These are phyloP conservation scores for Eupithecia pulchellata DNA, from an alignment of 2,888 invertebrate genomes.

Conservation along the genomic window DNA sequence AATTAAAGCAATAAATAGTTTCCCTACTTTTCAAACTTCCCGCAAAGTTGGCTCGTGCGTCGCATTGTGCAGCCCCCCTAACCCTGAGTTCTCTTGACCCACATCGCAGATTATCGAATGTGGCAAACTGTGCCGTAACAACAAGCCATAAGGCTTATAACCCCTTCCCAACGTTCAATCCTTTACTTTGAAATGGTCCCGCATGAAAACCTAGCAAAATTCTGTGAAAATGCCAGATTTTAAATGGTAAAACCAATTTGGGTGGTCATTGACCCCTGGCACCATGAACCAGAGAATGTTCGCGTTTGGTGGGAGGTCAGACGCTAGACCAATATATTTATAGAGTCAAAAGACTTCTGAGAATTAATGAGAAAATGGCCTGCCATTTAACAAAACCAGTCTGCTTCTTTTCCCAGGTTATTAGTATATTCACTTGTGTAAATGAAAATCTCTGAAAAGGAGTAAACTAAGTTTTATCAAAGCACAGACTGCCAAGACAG, in stretches of 20 bases:
- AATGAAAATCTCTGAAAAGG: too few relatives aligned
- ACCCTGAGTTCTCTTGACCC: conserved; percentile 69
- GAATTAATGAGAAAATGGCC: too few relatives aligned
- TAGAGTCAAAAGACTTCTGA: too few relatives aligned
- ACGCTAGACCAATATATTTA: too few relatives aligned
- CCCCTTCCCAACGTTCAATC: conserved; percentile 7
- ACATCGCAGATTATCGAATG: conserved; percentile 76
- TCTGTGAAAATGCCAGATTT: not conserved
- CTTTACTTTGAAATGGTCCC: conserved; percentile 3
- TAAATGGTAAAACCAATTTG: not conserved
- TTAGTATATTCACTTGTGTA: too few relatives aligned
- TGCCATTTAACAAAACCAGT: too few relatives aligned
- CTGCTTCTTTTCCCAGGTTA: too few relatives aligned
- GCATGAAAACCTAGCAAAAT: not conserved
- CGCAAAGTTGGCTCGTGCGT: not conserved
- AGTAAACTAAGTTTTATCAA: not conserved
- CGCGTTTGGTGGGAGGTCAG: not conserved
- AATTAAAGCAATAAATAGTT: not conserved
- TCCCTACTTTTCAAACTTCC: not conserved
- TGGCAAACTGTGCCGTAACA: conserved; percentile 62
- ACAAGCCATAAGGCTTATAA: conserved; percentile 34
- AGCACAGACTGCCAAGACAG: not conserved
- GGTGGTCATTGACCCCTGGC: conserved; percentile 6
- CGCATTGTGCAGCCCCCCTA: conserved; percentile 45
- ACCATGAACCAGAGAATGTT: not conserved